These are phyloP conservation scores for Cloeon dipterum DNA, from an alignment of 2,888 invertebrate species.

Conservation along the genomic window DNA sequence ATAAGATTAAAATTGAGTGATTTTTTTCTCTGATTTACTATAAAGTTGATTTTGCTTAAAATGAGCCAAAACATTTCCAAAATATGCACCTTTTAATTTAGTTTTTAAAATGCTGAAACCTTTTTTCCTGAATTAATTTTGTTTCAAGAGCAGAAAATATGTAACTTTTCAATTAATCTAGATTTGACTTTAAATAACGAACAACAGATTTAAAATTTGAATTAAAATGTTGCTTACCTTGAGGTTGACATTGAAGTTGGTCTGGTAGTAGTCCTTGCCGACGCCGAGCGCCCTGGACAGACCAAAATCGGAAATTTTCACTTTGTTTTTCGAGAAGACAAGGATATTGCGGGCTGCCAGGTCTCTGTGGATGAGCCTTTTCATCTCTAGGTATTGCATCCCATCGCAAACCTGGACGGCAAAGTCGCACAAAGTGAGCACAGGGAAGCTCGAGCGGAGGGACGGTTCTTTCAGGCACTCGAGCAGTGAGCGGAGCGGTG, in stretches of 20 bases:
- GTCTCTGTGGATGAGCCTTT: conserved; percentile 92
- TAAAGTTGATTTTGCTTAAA: too few relatives aligned
- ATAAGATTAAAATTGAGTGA: too few relatives aligned
- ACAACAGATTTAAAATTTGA: too few relatives aligned
- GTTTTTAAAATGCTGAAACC: too few relatives aligned
- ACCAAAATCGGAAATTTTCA: conserved; percentile 97
- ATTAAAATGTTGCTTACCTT: too few relatives aligned
- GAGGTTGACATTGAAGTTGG: conserved; percentile 90
- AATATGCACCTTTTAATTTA: background rate
- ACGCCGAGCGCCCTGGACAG: conserved; percentile 85
- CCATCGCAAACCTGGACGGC: conserved; percentile 91
- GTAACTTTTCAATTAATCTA: too few relatives aligned
- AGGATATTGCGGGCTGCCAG: conserved; percentile 93
- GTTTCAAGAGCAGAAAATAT: too few relatives aligned
- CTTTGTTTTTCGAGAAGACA: conserved; percentile 87
- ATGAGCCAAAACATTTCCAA: too few relatives aligned
- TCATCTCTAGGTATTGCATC: conserved; percentile 91
- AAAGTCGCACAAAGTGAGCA: conserved; percentile 82
- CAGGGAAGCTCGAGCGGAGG: conserved; percentile 72
- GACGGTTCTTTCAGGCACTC: conserved; percentile 91
- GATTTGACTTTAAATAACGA: too few relatives aligned
- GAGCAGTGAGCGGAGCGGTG: conserved; percentile 77
- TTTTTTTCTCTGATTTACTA: too few relatives aligned
- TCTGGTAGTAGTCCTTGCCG: conserved; percentile 97
- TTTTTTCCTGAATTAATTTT: background rate